Evolutionary conservation across 1,140 invertebrate genomes (phyloP).

Genomic region (Eurosta solidaginis): DNA sequence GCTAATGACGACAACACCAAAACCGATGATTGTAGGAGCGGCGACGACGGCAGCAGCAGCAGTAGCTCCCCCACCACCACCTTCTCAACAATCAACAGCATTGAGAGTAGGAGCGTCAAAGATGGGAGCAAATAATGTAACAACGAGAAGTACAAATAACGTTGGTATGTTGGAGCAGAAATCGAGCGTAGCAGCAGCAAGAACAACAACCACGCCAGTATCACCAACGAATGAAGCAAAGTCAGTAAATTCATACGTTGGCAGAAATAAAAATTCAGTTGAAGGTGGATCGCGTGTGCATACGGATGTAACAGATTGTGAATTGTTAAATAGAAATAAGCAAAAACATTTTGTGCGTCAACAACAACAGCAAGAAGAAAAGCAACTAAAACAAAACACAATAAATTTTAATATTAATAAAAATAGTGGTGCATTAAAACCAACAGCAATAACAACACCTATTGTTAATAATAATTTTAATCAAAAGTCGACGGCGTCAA

Average conservation of each 20-base stretch:
- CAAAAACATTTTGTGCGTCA: no score
- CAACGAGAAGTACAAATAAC: slow-evolving; percentile 31
- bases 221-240: slow-evolving; percentile 13
- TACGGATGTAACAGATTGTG: slow-evolving; percentile 34
- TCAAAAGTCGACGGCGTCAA: slow-evolving; percentile 50
- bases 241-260: slow-evolving; percentile 33
- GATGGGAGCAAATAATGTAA: slow-evolving; percentile 34
- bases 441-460: background rate
- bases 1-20: background rate
- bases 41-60: background rate
- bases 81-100: no score
- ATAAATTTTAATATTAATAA: background rate
- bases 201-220: background rate
- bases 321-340: background rate
- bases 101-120: slow-evolving; percentile 32
- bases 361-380: background rate
- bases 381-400: slow-evolving; percentile 27
- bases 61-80: no score
- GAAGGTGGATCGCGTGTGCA: slow-evolving; percentile 52
- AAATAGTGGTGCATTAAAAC: slow-evolving; percentile 33
- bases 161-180: no score
- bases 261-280: slow-evolving; percentile 43
- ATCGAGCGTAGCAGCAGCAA: background rate
- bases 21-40: slow-evolving; percentile 5
- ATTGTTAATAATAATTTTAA: slow-evolving; percentile 42